Percentiles rank a stretch among this genome's conserved stretches.
Evolutionary conservation across 1,140 invertebrate genomes (phyloP).

Genomic region (Orussus abietinus): DNA sequence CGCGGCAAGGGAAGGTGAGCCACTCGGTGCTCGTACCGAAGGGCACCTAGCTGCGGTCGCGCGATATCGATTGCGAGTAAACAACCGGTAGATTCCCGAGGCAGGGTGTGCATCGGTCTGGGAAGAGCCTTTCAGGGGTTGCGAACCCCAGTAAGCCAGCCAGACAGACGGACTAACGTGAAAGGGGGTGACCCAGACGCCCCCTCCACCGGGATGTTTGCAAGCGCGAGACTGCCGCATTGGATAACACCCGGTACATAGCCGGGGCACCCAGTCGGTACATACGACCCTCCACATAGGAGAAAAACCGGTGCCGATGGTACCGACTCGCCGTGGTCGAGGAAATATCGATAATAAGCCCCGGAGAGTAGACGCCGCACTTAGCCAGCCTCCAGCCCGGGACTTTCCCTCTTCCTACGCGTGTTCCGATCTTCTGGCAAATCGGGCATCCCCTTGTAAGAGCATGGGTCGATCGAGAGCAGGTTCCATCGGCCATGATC

Average conservation of each 20-base stretch:
- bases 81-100: no score
- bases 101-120: no score
- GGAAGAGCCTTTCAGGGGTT: no score
- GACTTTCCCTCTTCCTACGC: conserved; percentile 3
- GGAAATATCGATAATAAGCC: no score
- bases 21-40: no score
- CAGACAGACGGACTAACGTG: conserved; percentile 38
- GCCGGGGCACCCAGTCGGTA: background rate
- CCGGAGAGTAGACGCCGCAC: conserved; percentile 3
- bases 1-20: no score
- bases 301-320: conserved; percentile 1
- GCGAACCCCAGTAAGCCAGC: conserved; percentile 39
- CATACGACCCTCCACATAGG: background rate
- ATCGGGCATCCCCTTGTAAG: no score
- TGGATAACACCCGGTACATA: conserved; percentile 25
- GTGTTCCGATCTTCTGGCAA: conserved; percentile 4
- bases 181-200: conserved; percentile 51
- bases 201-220: conserved; percentile 36
- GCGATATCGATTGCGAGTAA: conserved; percentile 1
- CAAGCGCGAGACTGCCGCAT: conserved; percentile 27
- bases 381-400: conserved; percentile 10
- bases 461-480: no score
- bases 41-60: no score
- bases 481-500: no score
- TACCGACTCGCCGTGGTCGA: no score